Percentiles rank a stretch among this genome's conserved stretches.
Conservation (phyloP, 2,113 vertebrate genomes). For the Vireo altiloquus region DNA sequence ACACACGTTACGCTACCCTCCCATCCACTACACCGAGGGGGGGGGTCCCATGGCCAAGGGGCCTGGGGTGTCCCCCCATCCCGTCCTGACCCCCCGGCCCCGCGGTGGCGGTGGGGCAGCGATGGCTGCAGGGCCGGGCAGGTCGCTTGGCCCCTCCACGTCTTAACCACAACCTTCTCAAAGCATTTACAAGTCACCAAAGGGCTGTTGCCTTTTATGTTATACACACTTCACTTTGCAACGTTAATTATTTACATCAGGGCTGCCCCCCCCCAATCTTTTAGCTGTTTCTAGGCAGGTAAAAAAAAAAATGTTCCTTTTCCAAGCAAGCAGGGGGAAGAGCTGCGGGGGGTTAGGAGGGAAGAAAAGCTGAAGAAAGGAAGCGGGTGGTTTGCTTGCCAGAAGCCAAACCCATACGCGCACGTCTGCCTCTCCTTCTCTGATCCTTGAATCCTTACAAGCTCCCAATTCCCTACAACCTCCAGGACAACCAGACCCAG, state of each 20-base stretch:
- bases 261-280: background rate
- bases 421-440: constrained; percentile 13
- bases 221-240: constrained; percentile 75
- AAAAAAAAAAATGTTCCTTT: background rate
- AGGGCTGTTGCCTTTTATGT: constrained; percentile 70
- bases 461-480: constrained; percentile 22
- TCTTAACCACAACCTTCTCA: constrained; percentile 67
- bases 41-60: constrained; percentile 25
- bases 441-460: constrained; percentile 20
- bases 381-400: constrained; percentile 47
- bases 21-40: constrained; percentile 50
- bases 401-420: background rate
- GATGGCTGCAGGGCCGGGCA: constrained; percentile 56
- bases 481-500: background rate
- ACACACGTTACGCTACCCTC: constrained; percentile 66
- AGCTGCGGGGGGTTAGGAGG: constrained; percentile 6
- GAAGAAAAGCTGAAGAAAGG: constrained; percentile 57
- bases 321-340: constrained; percentile 40
- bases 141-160: constrained; percentile 69
- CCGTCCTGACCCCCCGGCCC: background rate
- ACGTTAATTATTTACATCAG: constrained; percentile 76
- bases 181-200: constrained; percentile 77
- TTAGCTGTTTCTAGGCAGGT: constrained; percentile 62
- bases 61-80: background rate
- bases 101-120: constrained; percentile 52